phyloP scores from a whole-genome alignment of 1,140 invertebrate species.

The Atopsyche davidsoni region DNA sequence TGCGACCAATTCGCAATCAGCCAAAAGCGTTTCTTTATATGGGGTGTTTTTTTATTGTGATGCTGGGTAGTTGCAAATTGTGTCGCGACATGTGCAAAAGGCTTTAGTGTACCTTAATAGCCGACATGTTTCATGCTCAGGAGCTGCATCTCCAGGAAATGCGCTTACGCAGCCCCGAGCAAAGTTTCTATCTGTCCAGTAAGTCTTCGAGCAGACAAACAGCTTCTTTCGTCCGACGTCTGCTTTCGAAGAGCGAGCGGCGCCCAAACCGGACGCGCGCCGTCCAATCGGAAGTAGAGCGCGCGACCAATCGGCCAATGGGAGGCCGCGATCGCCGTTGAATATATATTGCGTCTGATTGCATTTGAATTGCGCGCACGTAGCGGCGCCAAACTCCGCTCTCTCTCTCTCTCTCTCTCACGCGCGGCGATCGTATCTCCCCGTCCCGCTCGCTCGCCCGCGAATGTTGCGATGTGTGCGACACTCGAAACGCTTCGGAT shows the following conservation, averaged over 20 bases:
- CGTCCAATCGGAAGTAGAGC: slow-evolving; percentile 16
- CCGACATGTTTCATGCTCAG: too few relatives aligned
- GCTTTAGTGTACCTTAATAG: too few relatives aligned
- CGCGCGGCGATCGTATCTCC: background rate
- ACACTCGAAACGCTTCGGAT: slow-evolving; percentile 5
- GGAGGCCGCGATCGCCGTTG: slow-evolving; percentile 6
- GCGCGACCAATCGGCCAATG: slow-evolving; percentile 7
- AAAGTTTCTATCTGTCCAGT: too few relatives aligned
- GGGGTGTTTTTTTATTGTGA: too few relatives aligned
- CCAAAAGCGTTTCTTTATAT: too few relatives aligned
- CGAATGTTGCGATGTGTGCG: background rate
- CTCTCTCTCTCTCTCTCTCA: too few relatives aligned
- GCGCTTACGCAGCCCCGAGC: too few relatives aligned
- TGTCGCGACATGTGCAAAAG: too few relatives aligned
- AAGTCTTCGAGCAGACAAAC: too few relatives aligned
- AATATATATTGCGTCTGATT: slow-evolving; percentile 14
- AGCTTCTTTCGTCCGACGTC: background rate
- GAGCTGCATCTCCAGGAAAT: too few relatives aligned
- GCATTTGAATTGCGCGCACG: slow-evolving; percentile 11
- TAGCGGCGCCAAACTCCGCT: slow-evolving; percentile 8
- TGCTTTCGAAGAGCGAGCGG: slow-evolving; percentile 8
- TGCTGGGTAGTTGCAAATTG: too few relatives aligned
- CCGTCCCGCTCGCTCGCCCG: background rate
- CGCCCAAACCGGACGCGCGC: slow-evolving; percentile 7
- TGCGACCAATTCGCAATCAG: too few relatives aligned